Conservation (phyloP, 2,888 invertebrate genomes). For the Physocephala rufipes region DNA sequence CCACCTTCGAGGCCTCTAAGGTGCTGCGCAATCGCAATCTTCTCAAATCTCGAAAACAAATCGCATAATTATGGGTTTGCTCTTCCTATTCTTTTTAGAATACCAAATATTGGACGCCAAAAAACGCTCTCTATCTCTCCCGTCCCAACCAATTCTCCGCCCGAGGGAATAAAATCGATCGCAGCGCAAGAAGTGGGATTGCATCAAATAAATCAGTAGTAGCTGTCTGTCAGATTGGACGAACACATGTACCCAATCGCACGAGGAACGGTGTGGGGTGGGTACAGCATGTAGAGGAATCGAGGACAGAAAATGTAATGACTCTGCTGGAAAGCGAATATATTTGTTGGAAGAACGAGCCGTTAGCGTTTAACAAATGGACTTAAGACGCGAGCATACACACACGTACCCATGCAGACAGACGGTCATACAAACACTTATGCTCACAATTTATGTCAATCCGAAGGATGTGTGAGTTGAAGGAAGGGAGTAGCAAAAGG, state of each 20-base stretch:
- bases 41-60: slow-evolving; percentile 64
- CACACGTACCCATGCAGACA: slow-evolving; percentile 7
- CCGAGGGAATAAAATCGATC: slow-evolving; percentile 17
- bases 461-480: neutral
- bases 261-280: neutral
- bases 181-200: slow-evolving; percentile 60
- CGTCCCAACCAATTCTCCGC: slow-evolving; percentile 38
- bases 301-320: neutral
- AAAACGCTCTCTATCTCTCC: slow-evolving; percentile 39
- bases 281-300: neutral
- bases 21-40: slow-evolving; percentile 63
- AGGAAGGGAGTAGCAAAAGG: neutral
- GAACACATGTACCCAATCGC: slow-evolving; percentile 31
- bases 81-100: slow-evolving; percentile 42
- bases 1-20: slow-evolving; percentile 40
- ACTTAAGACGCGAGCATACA: neutral
- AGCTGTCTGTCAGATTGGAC: slow-evolving; percentile 38
- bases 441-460: too few species aligned
- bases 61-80: slow-evolving; percentile 63
- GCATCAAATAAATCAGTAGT: slow-evolving; percentile 64
- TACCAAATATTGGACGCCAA: too few species aligned
- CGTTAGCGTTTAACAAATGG: slow-evolving; percentile 24
- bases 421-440: neutral
- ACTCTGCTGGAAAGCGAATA: neutral
- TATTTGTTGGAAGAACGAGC: slow-evolving; percentile 18